Conservation (phyloP, 2,797 vertebrate species). For the Alosa sapidissima region DNA sequence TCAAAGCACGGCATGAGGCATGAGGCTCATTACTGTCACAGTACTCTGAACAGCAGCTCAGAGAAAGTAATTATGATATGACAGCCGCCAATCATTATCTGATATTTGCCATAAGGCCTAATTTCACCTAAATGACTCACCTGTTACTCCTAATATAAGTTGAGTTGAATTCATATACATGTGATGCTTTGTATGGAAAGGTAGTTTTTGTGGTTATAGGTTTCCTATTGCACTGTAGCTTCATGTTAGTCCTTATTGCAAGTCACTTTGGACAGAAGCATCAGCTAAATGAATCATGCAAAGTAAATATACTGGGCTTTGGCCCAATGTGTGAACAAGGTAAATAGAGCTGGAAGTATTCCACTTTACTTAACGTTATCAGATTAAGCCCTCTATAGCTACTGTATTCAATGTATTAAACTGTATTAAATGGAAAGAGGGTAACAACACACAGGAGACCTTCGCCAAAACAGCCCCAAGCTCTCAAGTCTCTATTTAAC, state of each 20-base stretch:
- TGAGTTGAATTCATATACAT: background rate
- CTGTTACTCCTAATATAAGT: background rate
- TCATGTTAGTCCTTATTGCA: too few relatives aligned
- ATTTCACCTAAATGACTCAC: too few relatives aligned
- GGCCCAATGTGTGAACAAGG: background rate
- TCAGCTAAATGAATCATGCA: too few relatives aligned
- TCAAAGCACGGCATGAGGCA: background rate
- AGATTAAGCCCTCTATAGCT: too few relatives aligned
- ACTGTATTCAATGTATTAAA: too few relatives aligned
- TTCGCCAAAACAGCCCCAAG: conserved; percentile 17
- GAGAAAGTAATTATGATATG: background rate
- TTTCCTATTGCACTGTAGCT: too few relatives aligned
- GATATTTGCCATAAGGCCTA: background rate
- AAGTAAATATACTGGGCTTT: background rate
- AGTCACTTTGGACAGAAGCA: too few relatives aligned
- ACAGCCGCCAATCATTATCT: background rate
- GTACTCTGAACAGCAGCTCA: background rate
- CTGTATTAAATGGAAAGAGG: too few relatives aligned
- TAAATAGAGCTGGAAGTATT: background rate
- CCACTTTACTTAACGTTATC: background rate
- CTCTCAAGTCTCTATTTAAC: background rate
- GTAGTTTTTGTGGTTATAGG: too few relatives aligned
- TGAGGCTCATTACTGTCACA: background rate
- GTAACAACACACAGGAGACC: too few relatives aligned
- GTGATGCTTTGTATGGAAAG: background rate